Base-by-base conservation (phyloP, 2,888 invertebrate species). In the Torymus tubicola region DNA sequence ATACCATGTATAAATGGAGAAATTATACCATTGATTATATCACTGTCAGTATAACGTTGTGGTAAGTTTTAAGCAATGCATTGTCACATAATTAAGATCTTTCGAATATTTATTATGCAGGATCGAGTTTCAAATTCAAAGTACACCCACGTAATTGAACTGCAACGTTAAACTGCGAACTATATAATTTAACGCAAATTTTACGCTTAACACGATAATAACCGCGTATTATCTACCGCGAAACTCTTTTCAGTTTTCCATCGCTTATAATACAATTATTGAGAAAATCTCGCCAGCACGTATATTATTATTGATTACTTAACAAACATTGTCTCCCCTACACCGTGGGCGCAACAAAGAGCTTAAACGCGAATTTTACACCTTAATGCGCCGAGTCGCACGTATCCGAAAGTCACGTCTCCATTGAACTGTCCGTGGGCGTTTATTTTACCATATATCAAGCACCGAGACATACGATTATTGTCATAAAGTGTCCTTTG, bases 241-340 rank as follows among this genome's bases (percentile, higher is more conserved):
- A 42, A 42, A 42, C 42, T 42, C 42, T 5, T 8, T 42, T 42
- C 42, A 18, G 60, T 18, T 60, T 60, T 60, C 16, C n/a, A 42
- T 42, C 42, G 42, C 42, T 42, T 42, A 42, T 18, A 61, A 21
- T 24, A 12, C 16, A 42, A 42, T 42, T 42, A 42, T 42, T 42
- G 10, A 63, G 14, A 16, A 73, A 63, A 73, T 64, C 16, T 52
- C 55, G 24, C 21, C 31, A 13, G 12, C 42, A 58, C 53, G 21
- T 53, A 10, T 67, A 18, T 58, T 18, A 65, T 74, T 67, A 67
- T 75, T 16, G 50, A 60, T 75, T 75, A 65, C 74, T 67, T 57
- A 24, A 74, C 60, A 64, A 73, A 71, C 50, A 71, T 60, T 71
- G 60, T 71, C 60, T 18, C 11, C 14, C 14, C 42, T 8, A 64